Conservation (phyloP, 2,888 invertebrate genomes). For the Onthophagus sagittarius region DNA sequence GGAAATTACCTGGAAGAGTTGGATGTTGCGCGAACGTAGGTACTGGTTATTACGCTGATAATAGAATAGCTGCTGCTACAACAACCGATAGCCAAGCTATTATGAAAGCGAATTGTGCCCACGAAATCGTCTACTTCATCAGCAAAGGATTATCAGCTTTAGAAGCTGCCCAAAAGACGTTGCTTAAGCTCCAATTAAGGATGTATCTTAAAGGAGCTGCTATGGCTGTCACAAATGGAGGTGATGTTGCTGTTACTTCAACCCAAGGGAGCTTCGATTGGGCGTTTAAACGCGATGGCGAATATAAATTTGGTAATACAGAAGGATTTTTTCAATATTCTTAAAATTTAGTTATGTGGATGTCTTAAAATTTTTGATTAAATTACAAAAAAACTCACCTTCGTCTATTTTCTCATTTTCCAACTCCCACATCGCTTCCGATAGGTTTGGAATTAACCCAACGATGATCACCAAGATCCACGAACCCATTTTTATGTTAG, state of each 20-base stretch:
- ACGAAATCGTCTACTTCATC: background rate
- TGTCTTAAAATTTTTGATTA: background rate
- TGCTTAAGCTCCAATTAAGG: background rate
- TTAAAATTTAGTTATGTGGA: background rate
- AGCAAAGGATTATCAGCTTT: background rate
- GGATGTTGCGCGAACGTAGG: background rate
- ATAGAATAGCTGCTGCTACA: background rate
- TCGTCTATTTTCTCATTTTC: conserved; percentile 34
- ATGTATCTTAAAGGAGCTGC: background rate
- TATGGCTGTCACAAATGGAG: background rate
- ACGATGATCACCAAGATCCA: conserved; percentile 15
- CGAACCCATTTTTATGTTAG: background rate
- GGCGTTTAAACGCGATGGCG: conserved; percentile 38
- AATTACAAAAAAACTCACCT: conserved; percentile 27
- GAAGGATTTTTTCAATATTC: conserved; percentile 33
- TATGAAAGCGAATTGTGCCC: background rate
- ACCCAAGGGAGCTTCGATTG: conserved; percentile 18
- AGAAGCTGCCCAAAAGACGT: background rate
- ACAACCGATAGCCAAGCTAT: background rate
- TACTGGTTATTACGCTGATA: background rate
- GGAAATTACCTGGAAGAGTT: conserved; percentile 4
- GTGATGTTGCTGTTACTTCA: background rate
- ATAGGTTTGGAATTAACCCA: conserved; percentile 15
- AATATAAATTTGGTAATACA: conserved; percentile 42
- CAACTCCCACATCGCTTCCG: conserved; percentile 29